phyloP scores from a whole-genome alignment of 2,888 invertebrate species.

The Mesorhabditis sp. region DNA sequence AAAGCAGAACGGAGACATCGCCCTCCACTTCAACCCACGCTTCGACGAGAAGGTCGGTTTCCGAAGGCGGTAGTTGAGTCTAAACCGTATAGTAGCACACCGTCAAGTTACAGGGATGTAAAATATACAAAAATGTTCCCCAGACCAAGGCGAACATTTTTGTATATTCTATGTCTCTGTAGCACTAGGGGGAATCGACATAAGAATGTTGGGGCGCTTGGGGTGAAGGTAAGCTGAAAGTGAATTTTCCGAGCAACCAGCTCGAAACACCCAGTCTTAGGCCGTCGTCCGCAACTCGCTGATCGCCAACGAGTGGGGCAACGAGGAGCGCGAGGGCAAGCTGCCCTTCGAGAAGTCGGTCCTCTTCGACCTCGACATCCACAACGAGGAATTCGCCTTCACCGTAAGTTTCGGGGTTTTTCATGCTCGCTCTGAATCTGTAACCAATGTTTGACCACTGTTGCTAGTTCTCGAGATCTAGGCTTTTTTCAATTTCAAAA shows the following conservation, averaged over 20 bases:
- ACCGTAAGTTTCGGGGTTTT: constrained; percentile 20
- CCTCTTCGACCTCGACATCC: constrained; percentile 40
- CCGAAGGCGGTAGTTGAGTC: too few species aligned
- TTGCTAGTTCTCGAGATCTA: too few species aligned
- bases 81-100: too few species aligned
- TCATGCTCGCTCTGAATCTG: constrained; percentile 5
- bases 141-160: too few species aligned
- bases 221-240: not conserved
- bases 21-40: constrained; percentile 41
- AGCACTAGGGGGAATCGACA: too few species aligned
- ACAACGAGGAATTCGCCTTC: constrained; percentile 44
- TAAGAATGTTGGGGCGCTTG: too few species aligned
- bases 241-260: not conserved
- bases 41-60: constrained; percentile 41
- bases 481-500: not conserved
- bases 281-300: constrained; percentile 41
- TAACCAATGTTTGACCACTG: not conserved
- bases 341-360: constrained; percentile 42
- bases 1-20: constrained; percentile 47
- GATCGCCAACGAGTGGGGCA: constrained; percentile 43
- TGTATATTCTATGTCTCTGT: too few species aligned
- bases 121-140: too few species aligned
- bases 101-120: too few species aligned
- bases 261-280: constrained; percentile 14
- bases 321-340: constrained; percentile 47